A percentile compares a stretch with the other conserved stretches of the same genome.
These are phyloP conservation scores for Acanthopleura granulata DNA, from an alignment of 2,888 invertebrate genomes.

Conservation along the genomic window DNA sequence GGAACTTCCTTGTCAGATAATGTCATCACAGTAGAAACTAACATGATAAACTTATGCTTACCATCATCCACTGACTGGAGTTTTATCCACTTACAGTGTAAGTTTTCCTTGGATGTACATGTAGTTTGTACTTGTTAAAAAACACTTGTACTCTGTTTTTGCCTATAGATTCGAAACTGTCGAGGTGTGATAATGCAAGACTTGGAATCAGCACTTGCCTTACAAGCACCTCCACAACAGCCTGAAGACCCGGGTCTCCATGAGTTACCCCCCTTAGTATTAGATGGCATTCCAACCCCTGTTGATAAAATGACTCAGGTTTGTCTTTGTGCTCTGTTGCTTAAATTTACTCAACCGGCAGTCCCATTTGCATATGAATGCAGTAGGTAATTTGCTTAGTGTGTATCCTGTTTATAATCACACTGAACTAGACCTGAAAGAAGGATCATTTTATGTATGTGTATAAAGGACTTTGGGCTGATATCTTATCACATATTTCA, in stretches of 20 bases:
- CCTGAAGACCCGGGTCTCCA: conserved; percentile 93
- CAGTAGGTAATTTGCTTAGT: too few relatives aligned
- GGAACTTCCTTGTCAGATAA: too few relatives aligned
- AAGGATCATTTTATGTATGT: too few relatives aligned
- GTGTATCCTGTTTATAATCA: too few relatives aligned
- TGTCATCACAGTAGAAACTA: too few relatives aligned
- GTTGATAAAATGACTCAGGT: conserved; percentile 98
- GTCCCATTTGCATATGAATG: too few relatives aligned
- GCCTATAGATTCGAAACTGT: conserved; percentile 80
- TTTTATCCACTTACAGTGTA: neutral
- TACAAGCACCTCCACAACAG: conserved; percentile 88
- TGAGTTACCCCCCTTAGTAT: conserved; percentile 94
- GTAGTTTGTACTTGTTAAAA: neutral
- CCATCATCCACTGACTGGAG: neutral
- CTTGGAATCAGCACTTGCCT: conserved; percentile 90
- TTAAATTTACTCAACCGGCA: too few relatives aligned
- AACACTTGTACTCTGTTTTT: conserved; percentile 9
- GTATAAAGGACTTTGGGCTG: neutral
- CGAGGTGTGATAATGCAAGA: conserved; percentile 95
- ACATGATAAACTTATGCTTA: too few relatives aligned
- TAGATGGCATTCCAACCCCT: conserved; percentile 97
- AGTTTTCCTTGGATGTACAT: neutral
- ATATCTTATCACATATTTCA: neutral
- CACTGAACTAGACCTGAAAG: too few relatives aligned
- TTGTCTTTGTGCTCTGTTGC: too few relatives aligned